Evolutionary conservation across 1,140 invertebrate species (phyloP).

Genomic region (Trachymyrmex cornetzi): DNA sequence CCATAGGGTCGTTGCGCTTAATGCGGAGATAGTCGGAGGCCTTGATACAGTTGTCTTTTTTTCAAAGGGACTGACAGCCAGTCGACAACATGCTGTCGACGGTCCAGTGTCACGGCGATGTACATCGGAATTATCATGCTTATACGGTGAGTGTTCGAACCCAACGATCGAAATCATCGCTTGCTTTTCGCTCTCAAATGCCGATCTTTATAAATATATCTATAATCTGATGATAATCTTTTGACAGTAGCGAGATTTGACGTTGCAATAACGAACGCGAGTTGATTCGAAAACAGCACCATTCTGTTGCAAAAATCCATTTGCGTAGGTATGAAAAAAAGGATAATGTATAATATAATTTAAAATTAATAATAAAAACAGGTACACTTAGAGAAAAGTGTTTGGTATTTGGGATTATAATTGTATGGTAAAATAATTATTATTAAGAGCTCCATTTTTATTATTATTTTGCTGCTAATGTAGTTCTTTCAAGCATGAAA

Average conservation of each 20-base stretch:
- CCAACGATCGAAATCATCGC: neutral
- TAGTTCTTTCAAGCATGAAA: no score
- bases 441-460: no score
- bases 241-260: neutral
- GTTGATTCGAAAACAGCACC: neutral
- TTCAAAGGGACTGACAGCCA: slow-evolving; percentile 62
- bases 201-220: slow-evolving; percentile 10
- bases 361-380: neutral
- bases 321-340: neutral
- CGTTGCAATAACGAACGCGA: neutral
- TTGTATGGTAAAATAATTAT: no score
- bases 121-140: slow-evolving; percentile 73
- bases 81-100: slow-evolving; percentile 76
- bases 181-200: neutral
- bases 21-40: slow-evolving; percentile 48
- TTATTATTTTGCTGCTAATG: no score
- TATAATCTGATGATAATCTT: neutral
- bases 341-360: neutral
- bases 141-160: slow-evolving; percentile 73
- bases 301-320: neutral
- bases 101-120: slow-evolving; percentile 73
- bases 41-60: slow-evolving; percentile 48
- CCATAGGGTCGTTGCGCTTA: slow-evolving; percentile 46
- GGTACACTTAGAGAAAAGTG: no score
- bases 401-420: no score